Evolutionary conservation across 2,113 vertebrate species (phyloP).

Genomic region (Apeltes quadracus): DNA sequence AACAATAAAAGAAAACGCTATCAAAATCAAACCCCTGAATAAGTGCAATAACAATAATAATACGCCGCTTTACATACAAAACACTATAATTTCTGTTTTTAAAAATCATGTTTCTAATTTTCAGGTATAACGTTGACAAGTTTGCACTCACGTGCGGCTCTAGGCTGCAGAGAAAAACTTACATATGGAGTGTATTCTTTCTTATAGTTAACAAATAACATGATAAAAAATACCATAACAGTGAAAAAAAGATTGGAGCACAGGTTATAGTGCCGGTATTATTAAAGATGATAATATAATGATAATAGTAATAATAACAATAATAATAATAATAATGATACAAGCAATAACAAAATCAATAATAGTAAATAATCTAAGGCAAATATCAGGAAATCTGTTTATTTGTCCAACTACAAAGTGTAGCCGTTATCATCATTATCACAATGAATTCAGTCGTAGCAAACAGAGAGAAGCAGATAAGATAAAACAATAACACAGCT

Average conservation of each 20-base stretch:
- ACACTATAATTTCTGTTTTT: background rate
- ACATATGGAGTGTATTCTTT: conserved; percentile 5
- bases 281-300: conserved; percentile 6
- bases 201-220: conserved; percentile 19
- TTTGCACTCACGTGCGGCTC: conserved; percentile 8
- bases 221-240: conserved; percentile 17
- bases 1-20: background rate
- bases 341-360: conserved; percentile 7
- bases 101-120: conserved; percentile 7
- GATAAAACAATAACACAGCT: background rate
- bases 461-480: background rate
- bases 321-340: conserved; percentile 11
- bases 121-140: background rate
- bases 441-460: background rate
- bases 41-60: background rate
- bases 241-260: background rate
- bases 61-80: background rate
- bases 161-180: conserved; percentile 2
- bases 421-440: background rate
- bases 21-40: background rate
- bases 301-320: conserved; percentile 14
- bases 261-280: background rate
- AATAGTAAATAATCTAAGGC: conserved; percentile 1
- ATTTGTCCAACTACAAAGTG: background rate
- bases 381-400: background rate